A percentile compares a stretch with the other conserved stretches of the same genome.
phyloP scores from a whole-genome alignment of 2,113 vertebrate genomes.

The Falco punctatus region DNA sequence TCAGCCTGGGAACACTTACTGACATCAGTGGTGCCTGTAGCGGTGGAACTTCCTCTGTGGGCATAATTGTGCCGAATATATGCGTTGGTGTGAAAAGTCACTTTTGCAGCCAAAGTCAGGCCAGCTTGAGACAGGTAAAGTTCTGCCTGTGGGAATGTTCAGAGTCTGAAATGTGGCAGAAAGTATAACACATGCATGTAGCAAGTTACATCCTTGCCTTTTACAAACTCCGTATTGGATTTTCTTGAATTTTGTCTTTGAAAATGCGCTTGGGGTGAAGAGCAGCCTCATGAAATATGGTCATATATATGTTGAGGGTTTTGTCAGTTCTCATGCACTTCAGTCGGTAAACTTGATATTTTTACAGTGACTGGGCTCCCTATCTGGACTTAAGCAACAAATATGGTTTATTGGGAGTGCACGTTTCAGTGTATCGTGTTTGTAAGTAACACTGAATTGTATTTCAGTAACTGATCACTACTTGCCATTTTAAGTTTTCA shows the following conservation, averaged over 20 bases:
- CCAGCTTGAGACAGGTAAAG: background rate
- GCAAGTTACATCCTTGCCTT: background rate
- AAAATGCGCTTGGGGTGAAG: background rate
- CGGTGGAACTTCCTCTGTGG: background rate
- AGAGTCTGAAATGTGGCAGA: background rate
- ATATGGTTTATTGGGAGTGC: fast-evolving
- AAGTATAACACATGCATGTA: background rate
- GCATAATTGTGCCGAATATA: background rate
- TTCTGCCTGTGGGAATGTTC: background rate
- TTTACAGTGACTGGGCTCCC: background rate
- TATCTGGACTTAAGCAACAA: background rate
- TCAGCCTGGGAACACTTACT: background rate
- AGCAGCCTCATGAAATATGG: background rate
- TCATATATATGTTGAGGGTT: background rate
- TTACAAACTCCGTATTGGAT: background rate
- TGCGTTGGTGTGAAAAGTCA: background rate
- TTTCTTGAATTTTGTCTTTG: background rate
- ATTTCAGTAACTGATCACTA: fast-evolving
- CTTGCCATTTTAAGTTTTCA: background rate
- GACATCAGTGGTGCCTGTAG: background rate
- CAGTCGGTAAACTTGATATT: background rate
- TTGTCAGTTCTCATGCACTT: background rate
- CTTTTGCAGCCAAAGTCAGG: background rate
- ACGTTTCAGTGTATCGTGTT: fast-evolving
- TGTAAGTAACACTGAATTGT: fast-evolving